Percentiles rank a stretch among this genome's conserved stretches.
These are phyloP conservation scores for Andrena fulva DNA, from an alignment of 2,888 invertebrate species.

Conservation along the genomic window DNA sequence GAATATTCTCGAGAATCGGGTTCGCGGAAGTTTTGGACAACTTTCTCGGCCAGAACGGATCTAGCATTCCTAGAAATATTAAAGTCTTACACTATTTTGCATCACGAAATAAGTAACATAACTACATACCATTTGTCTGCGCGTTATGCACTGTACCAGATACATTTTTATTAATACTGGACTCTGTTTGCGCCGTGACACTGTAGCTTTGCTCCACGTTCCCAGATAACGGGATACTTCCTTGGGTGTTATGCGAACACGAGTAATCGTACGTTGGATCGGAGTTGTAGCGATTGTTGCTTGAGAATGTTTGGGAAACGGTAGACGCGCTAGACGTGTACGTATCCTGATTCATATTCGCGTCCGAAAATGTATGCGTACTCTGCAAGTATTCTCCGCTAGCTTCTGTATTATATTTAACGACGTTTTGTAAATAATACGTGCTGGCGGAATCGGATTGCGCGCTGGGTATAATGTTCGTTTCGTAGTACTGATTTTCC, in stretches of 20 bases:
- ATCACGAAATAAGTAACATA: background rate
- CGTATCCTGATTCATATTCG: constrained; percentile 41
- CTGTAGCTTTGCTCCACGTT: constrained; percentile 40
- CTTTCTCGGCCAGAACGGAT: constrained; percentile 64
- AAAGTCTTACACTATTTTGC: background rate
- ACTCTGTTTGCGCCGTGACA: constrained; percentile 33
- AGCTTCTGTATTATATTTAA: constrained; percentile 54
- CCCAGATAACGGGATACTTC: constrained; percentile 29
- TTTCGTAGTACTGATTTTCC: constrained; percentile 60
- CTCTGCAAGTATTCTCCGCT: constrained; percentile 58
- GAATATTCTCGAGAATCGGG: constrained; percentile 72
- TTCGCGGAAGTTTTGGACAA: constrained; percentile 35
- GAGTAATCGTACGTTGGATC: constrained; percentile 53
- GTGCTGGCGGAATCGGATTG: constrained; percentile 54
- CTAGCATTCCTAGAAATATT: constrained; percentile 61
- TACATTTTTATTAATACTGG: constrained; percentile 38
- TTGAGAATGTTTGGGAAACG: constrained; percentile 53
- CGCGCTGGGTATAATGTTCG: constrained; percentile 47
- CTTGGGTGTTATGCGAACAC: constrained; percentile 47
- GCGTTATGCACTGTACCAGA: constrained; percentile 26
- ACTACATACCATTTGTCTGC: constrained; percentile 56
- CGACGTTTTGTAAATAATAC: constrained; percentile 70
- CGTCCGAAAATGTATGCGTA: constrained; percentile 40
- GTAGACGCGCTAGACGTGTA: constrained; percentile 44
- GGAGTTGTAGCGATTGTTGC: constrained; percentile 47